A percentile compares a stretch with the other conserved stretches of the same genome.
phyloP scores from a whole-genome alignment of 2,797 vertebrate genomes.

The Argya squamiceps region DNA sequence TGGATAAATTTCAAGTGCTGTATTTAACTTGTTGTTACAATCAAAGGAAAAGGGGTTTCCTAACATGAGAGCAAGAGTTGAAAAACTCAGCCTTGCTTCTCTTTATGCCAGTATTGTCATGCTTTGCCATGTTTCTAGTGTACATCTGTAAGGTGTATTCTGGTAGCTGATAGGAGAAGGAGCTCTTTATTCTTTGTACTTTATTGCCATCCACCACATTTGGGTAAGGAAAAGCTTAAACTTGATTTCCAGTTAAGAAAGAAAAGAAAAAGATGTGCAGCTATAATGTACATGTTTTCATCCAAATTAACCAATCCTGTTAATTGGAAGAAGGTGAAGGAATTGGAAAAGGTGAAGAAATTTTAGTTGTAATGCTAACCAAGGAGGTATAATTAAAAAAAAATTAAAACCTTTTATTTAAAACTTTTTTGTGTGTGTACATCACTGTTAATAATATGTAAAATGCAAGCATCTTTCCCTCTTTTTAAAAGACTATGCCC shows the following conservation, averaged over 20 bases:
- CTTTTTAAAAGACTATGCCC: neutral
- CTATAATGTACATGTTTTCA: neutral
- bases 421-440: neutral
- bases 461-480: neutral
- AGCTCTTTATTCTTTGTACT: neutral
- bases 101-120: neutral
- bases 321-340: no score
- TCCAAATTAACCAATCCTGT: neutral
- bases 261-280: neutral
- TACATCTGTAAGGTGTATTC: accelerated
- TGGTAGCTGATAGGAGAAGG: neutral
- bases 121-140: neutral
- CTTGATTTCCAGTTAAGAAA: neutral
- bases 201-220: neutral
- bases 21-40: neutral
- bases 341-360: no score
- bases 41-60: neutral
- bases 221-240: neutral
- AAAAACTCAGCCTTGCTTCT: neutral
- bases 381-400: neutral
- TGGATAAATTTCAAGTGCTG: neutral
- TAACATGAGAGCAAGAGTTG: neutral
- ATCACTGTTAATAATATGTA: neutral
- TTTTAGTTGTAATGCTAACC: neutral
- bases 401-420: neutral